Percentiles rank a stretch among this genome's conserved stretches.
Evolutionary conservation across 2,888 invertebrate species (phyloP).

Genomic region (Apocheima hispidaria): DNA sequence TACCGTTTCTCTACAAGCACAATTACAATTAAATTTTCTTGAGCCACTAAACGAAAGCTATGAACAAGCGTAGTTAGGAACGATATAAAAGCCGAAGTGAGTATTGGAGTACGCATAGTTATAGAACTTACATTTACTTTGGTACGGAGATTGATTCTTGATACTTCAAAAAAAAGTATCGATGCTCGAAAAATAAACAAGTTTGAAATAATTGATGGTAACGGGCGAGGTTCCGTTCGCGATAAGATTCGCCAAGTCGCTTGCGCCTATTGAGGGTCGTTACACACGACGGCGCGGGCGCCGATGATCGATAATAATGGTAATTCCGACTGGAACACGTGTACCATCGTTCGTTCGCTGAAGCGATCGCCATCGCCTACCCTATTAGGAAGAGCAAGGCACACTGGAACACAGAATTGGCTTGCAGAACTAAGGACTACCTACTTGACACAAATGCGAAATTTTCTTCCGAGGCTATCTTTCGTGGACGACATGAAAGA

Average conservation of each 20-base stretch:
- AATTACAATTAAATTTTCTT: slow-evolving; percentile 81
- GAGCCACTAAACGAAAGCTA: slow-evolving; percentile 64
- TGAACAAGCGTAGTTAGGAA: slow-evolving; percentile 51
- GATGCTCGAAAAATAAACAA: slow-evolving; percentile 63
- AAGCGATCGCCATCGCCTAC: slow-evolving; percentile 73
- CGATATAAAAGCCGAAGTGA: slow-evolving; percentile 49
- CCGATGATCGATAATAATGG: slow-evolving; percentile 86
- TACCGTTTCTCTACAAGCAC: slow-evolving; percentile 69
- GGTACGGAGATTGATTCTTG: slow-evolving; percentile 51
- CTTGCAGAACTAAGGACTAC: slow-evolving; percentile 42
- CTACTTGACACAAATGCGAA: slow-evolving; percentile 44
- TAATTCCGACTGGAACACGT: slow-evolving; percentile 82
- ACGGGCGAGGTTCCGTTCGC: slow-evolving; percentile 59
- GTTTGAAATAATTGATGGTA: slow-evolving; percentile 65
- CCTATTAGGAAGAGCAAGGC: slow-evolving; percentile 79
- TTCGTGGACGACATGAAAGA: slow-evolving; percentile 38
- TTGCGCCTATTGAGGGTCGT: slow-evolving; percentile 80
- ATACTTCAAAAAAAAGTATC: slow-evolving; percentile 38
- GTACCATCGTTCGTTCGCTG: slow-evolving; percentile 74
- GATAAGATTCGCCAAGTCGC: slow-evolving; percentile 71
- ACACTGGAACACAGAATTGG: slow-evolving; percentile 71
- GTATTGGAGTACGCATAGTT: slow-evolving; percentile 56
- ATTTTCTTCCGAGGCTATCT: slow-evolving; percentile 37
- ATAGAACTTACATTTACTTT: neutral
- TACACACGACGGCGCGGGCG: slow-evolving; percentile 75